Conservation (phyloP, 2,797 vertebrate species). For the Eidolon dupreanum region DNA sequence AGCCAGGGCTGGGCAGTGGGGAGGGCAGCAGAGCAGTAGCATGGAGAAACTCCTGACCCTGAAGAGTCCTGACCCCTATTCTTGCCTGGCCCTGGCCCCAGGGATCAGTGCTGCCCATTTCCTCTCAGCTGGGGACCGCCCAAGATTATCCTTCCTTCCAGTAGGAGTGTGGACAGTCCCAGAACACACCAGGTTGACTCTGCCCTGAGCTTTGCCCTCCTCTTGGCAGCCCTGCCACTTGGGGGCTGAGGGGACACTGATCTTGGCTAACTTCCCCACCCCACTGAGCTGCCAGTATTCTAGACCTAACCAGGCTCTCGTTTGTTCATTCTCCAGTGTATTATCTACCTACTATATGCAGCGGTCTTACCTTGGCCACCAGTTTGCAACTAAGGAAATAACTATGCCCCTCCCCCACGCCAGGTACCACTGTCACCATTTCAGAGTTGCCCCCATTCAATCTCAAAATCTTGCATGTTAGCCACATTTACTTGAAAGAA, state of each 20-base stretch:
- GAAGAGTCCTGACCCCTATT: background rate
- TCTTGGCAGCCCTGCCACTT: background rate
- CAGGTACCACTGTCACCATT: background rate
- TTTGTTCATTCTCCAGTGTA: background rate
- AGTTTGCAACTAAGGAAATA: background rate
- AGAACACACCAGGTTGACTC: background rate
- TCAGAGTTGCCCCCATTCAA: background rate
- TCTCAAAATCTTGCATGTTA: background rate
- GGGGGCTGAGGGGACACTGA: background rate
- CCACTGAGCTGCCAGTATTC: background rate
- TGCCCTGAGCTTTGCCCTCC: background rate
- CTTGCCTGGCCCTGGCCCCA: background rate
- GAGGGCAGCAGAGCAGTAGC: background rate
- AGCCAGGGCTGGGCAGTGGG: background rate
- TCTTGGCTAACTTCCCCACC: background rate
- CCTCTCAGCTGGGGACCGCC: background rate
- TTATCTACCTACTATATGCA: background rate
- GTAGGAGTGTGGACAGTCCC: background rate
- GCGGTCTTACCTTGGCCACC: background rate
- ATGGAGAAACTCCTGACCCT: background rate
- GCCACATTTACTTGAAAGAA: background rate
- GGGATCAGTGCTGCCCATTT: background rate
- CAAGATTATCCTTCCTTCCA: background rate
- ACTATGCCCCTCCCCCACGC: no score
- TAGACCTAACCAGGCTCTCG: background rate